Percentiles rank a stretch among this genome's conserved stretches.
Evolutionary conservation across 2,888 invertebrate species (phyloP).

Genomic region (Seira musarum): DNA sequence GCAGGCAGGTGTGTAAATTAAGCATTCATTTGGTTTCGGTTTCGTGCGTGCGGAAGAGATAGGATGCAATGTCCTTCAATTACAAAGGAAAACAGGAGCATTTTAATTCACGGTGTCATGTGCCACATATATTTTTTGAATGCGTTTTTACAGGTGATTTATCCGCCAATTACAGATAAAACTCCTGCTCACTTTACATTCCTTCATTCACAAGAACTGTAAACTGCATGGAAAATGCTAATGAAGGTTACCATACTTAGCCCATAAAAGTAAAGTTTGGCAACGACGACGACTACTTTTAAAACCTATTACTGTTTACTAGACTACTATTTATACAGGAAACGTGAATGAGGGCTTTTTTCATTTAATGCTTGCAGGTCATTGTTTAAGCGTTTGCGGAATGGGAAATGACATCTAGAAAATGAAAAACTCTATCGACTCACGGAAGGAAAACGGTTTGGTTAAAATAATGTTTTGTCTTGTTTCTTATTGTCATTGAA

Average conservation of each 20-base stretch:
- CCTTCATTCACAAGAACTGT: no score
- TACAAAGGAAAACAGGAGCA: no score
- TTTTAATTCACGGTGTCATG: no score
- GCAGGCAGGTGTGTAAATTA: no score
- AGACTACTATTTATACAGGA: neutral
- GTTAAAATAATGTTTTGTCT: neutral
- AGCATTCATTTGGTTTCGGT: no score
- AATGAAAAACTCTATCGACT: no score
- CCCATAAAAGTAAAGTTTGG: neutral
- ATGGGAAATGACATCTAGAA: no score
- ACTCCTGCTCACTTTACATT: neutral
- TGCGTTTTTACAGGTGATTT: neutral
- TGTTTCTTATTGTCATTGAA: neutral
- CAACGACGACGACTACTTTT: neutral
- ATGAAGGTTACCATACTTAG: neutral
- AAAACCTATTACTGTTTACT: neutral
- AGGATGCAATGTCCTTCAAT: no score
- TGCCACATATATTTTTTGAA: neutral
- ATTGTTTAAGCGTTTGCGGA: no score
- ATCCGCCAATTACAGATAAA: neutral
- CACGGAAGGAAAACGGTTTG: no score
- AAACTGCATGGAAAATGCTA: neutral
- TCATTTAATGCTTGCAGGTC: no score
- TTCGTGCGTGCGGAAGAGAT: no score
- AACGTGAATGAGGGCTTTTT: neutral